Evolutionary conservation across 2,888 invertebrate genomes (phyloP).

Genomic region (Ophioninae sp.): DNA sequence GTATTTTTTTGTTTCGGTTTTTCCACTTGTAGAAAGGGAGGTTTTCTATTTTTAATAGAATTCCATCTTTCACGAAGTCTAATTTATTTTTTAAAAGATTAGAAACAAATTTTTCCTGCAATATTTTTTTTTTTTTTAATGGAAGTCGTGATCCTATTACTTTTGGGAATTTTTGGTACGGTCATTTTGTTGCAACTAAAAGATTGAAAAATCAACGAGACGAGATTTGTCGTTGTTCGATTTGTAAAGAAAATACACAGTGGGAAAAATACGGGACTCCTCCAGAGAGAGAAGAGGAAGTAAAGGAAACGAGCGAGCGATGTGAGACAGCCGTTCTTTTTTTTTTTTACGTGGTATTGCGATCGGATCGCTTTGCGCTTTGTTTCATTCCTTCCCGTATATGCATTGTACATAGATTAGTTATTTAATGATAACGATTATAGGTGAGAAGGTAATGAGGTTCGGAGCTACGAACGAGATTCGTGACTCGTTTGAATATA

Average conservation of each 20-base stretch:
- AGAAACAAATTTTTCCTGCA: neutral
- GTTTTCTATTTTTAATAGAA: neutral
- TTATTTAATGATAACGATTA: conserved; percentile 70
- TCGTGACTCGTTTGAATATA: conserved; percentile 26
- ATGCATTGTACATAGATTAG: conserved; percentile 76
- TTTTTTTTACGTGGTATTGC: conserved; percentile 14
- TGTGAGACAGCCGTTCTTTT: conserved; percentile 1
- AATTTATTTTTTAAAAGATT: neutral
- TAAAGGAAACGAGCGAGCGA: conserved; percentile 4
- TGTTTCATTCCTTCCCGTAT: conserved; percentile 56
- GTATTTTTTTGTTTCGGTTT: neutral
- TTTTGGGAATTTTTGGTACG: neutral
- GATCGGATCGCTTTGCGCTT: conserved; percentile 25
- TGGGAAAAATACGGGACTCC: neutral
- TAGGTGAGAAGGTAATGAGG: conserved; percentile 31
- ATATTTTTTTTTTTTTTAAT: neutral
- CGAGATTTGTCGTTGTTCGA: conserved; percentile 1
- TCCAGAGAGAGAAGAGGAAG: neutral
- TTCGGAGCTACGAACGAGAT: conserved; percentile 33
- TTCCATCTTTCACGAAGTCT: neutral
- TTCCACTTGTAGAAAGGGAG: neutral
- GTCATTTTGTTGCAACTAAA: neutral
- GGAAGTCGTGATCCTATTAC: neutral
- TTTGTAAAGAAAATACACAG: conserved; percentile 2
- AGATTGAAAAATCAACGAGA: conserved; percentile 2